Evolutionary conservation across 2,888 invertebrate species (phyloP).

Genomic region (Prenolepis imparis): DNA sequence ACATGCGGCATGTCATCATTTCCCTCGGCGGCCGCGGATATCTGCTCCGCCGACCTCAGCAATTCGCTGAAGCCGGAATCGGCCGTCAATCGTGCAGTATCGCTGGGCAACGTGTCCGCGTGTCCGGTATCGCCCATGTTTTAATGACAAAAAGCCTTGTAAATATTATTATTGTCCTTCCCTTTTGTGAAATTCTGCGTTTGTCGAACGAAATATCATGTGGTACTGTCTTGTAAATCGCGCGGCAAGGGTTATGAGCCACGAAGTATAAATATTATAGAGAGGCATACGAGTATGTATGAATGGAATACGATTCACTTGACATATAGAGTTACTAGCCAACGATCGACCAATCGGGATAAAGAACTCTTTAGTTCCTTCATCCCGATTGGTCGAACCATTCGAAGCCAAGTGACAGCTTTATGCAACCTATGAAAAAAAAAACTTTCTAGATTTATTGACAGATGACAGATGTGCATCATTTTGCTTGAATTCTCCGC

Average conservation of each 20-base stretch:
- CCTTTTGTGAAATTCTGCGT: no score
- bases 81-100: constrained; percentile 63
- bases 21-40: constrained; percentile 95
- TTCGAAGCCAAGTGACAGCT: no score
- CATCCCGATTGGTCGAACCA: no score
- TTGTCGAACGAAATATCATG: no score
- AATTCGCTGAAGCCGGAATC: constrained; percentile 93
- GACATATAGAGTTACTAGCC: no score
- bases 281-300: background rate
- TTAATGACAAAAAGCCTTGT: background rate
- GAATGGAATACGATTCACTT: background rate
- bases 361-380: no score
- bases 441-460: constrained; percentile 52
- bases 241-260: constrained; percentile 7
- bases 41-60: constrained; percentile 96
- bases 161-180: no score
- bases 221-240: background rate
- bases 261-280: background rate
- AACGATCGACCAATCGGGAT: no score
- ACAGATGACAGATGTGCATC: constrained; percentile 52
- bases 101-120: constrained; percentile 57
- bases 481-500: constrained; percentile 49
- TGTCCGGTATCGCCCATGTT: constrained; percentile 64
- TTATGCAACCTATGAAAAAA: background rate
- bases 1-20: constrained; percentile 94